Evolutionary conservation across 2,888 invertebrate genomes (phyloP), one percentile per base, ranked within the genome.

Genomic region (Parnassius orleans): DNA sequence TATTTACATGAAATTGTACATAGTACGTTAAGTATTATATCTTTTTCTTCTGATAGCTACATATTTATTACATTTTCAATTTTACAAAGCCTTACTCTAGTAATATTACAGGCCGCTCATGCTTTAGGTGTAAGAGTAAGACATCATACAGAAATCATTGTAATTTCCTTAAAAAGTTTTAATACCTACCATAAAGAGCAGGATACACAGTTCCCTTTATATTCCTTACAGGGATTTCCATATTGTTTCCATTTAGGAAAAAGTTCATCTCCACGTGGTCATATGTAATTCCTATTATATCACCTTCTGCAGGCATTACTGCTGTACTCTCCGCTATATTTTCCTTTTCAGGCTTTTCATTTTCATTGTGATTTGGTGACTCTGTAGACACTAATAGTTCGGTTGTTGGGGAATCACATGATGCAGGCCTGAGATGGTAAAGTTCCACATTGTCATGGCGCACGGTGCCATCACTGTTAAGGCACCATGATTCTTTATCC

Each of bases 241-340:
- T 92, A 74, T 95, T 95, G 78, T 95, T 95, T 2, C 99, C 99
- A 89, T 99, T 99, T 50, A 98, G 90, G 84, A 95, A 98, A 91
- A 99, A 98, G 83, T 97, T 98, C 64, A 99, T 89, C 78, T 99
- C 98, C 64, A 98, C 95, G 83, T 99, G 99, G 83, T 99, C 99
- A 83, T 97, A 99, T 0, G 98, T 95, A 46, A 99, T 93, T 33
- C 99, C 99, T 74, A 99, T 93, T 61, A 97, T 94, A 82, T 99
- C 99, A 41, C 99, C 98, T 88, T 99, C 99, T 76, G 96, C 95
- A 3, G 96, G 95, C 77, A 94, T 93, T 72, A 79, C 86, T 52
- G 87, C 77, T 12, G 73, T 71, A 57, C 68, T 78, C 1, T 71
- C 69, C 47, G 68, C 71, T 1, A 47, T 65, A 41, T 72, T 81